Conservation (phyloP, 2,113 vertebrate species). For the Odocoileus hemionus region DNA sequence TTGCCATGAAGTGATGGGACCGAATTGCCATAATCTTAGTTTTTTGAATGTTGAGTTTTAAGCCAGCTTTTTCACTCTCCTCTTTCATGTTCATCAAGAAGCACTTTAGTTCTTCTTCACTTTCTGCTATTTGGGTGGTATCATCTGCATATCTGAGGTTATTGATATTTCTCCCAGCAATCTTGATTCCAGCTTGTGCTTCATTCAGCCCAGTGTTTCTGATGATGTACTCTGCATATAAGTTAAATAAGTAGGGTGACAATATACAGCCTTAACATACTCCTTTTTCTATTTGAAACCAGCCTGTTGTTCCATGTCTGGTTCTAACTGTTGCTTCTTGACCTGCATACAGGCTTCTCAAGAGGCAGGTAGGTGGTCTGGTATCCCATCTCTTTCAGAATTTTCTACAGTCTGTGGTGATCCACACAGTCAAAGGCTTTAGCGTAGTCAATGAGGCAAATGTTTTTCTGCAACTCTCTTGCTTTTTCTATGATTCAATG, state of each 20-base stretch:
- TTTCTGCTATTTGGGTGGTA: not conserved
- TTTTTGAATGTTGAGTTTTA: not conserved
- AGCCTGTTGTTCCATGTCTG: not conserved
- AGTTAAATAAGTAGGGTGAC: not conserved
- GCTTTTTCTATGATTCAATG: not conserved
- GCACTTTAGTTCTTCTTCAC: not conserved
- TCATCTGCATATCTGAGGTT: not conserved
- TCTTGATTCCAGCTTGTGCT: not conserved
- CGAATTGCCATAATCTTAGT: not conserved
- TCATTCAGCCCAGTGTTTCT: not conserved
- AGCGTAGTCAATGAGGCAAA: not conserved
- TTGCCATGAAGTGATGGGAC: not conserved
- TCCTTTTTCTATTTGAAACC: not conserved
- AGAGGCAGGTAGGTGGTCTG: not conserved
- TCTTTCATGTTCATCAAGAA: not conserved
- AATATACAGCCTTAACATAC: not conserved
- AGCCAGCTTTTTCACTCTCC: not conserved
- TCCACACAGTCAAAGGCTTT: not conserved
- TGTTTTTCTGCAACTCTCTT: not conserved
- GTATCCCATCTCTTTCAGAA: not conserved
- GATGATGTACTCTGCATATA: not conserved
- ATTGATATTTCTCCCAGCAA: not conserved
- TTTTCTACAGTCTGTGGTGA: not conserved
- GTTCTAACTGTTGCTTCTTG: not conserved
- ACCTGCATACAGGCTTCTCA: not conserved